Base-by-base conservation (phyloP, 1,140 invertebrate genomes). In the Brachionus asplanchnoidis region DNA sequence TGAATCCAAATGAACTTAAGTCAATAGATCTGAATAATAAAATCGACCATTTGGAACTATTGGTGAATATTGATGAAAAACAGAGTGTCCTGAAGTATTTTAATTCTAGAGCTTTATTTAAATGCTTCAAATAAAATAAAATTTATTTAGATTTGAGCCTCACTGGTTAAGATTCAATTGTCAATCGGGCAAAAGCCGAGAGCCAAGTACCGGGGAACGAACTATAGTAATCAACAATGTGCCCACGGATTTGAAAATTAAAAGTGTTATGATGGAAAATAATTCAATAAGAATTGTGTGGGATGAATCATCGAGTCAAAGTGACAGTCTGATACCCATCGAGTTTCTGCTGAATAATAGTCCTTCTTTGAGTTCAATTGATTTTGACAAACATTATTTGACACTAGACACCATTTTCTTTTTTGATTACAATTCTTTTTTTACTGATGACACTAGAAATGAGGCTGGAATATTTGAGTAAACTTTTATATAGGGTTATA, bases 161-260 rank as follows among this genome's bases (percentile, higher is more conserved):
- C 53, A 82, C 60, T 82, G 79, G 79, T 26, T 82, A 3, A 20
- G 79, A 65, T 82, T 82, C 32, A 82, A 82, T 44, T 82, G 79
- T 36, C 53, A 82, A 68, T 82, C 79, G n/a, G 50, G 32, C 36
- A 40, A 44, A 46, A 82, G 79, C 12, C n/a, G 53, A 82, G 36
- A 82, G 42, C 56, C 28, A 23, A 68, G 26, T 40, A 82, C 79
- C 36, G 79, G 79, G 2, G 26, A 82, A 82, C 20, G 79, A 65
- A 82, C 79, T 12, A 65, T 82, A 44, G 7, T n/a, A 17, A 42
- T 82, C n/a, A 28, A 82, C 3, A 82, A 26, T 28, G 26, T 82
- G 17, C 79, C 79, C 6, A n/a, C 7, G 23, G 28, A 82, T 14
- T 68, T 82, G 12, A 44, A 14, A 46, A 82, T 82, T 14, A 82